Evolutionary conservation across 2,113 vertebrate genomes (phyloP), one percentile per base, ranked within the genome.

Genomic region (human (Homo sapiens)): DNA sequence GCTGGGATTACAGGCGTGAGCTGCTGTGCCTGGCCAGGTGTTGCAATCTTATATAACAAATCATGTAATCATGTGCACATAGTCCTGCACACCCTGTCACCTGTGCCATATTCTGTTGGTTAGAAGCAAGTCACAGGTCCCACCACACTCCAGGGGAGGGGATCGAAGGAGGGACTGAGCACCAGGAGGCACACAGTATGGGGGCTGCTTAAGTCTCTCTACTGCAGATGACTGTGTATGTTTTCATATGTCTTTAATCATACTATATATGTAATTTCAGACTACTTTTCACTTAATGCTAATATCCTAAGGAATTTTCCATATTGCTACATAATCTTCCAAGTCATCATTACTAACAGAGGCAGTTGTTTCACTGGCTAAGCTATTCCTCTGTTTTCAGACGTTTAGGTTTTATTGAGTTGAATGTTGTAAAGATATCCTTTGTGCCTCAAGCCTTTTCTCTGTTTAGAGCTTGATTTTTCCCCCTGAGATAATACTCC

Each of bases 381-480:
- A 83, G 23, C 68, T 45, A 43, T 73, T 75, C 43, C 40, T 14
- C 22, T 48, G 1, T n/a, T 94, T 52, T 25, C 25, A 52, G 35
- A 61, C 43, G 59, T 83, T 27, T 66, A 52, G 52, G 13, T 88
- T 81, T 66, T 50, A 75, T 22, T 35, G 76, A 52, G 22, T 96
- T 57, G 64, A 93, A 82, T 55, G 52, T 55, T 73, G 32, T 93
- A 43, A 90, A 35, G 64, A 43, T 25, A 78, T 38, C 23, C n/a
- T 91, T 82, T 90, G 18, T 85, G 27, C 25, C 45, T 79, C 45
- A 57, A 8, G 30, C 35, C 16, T 83, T 95, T 76, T 75, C 32
- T 57, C 40, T 85, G n/a, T 81, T 82, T 61, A 57, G 16, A 80
- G 20, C 70, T 93, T 91, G 27, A 84, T 79, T 84, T 84, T 93